These are phyloP conservation scores for Rhagoletis pomonella DNA, from an alignment of 1,140 invertebrate species.

Conservation along the genomic window DNA sequence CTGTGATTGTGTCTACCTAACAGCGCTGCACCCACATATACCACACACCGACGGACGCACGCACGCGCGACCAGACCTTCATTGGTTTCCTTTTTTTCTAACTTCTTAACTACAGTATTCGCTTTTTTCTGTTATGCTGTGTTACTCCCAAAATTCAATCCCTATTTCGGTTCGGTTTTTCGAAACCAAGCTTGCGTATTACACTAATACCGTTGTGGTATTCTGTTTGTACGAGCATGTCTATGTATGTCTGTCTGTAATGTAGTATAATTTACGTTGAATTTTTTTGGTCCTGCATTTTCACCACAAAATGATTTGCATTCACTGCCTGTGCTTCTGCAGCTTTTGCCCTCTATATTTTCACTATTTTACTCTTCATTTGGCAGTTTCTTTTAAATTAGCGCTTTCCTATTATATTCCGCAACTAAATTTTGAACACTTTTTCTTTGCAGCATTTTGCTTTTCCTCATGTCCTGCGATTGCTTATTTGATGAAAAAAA, in stretches of 20 bases:
- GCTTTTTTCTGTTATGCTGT: not conserved
- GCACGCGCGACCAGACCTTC: not conserved
- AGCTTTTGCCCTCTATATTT: not conserved
- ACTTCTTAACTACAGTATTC: not conserved
- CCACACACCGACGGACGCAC: not conserved
- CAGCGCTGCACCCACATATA: not conserved
- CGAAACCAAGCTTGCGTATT: too few relatives aligned
- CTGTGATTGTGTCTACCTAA: not conserved
- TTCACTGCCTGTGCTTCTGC: not conserved
- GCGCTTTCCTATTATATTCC: not conserved
- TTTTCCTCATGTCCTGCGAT: too few relatives aligned
- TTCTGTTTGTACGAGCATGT: too few relatives aligned
- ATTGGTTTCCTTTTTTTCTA: not conserved
- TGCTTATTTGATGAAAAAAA: too few relatives aligned
- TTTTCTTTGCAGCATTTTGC: too few relatives aligned
- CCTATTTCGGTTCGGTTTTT: too few relatives aligned
- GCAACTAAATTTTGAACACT: not conserved
- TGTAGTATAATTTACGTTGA: not conserved
- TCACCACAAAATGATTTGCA: not conserved
- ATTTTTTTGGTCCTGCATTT: not conserved
- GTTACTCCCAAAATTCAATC: too few relatives aligned
- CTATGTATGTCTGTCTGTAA: not conserved
- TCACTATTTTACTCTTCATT: constrained; percentile 4
- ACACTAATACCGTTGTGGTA: too few relatives aligned
- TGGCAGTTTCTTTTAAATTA: not conserved